Percentiles rank a stretch among this genome's conserved stretches.
Evolutionary conservation across 2,888 invertebrate species (phyloP).

Genomic region (Eucera pruinosa): DNA sequence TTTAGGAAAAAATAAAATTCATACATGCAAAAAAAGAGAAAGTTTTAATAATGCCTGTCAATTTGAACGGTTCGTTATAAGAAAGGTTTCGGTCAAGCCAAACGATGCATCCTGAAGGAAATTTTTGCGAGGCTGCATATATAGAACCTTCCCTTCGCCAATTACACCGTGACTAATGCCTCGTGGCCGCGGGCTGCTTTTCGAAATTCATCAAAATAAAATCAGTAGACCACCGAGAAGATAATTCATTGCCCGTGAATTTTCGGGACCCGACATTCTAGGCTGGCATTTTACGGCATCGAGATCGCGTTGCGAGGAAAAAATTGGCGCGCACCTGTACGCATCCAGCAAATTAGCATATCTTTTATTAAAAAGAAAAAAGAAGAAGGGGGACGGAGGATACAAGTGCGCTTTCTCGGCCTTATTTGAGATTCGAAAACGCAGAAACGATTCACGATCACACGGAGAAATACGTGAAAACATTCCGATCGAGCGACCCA

Average conservation of each 20-base stretch:
- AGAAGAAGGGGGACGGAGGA: background rate
- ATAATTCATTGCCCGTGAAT: constrained; percentile 71
- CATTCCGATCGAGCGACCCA: background rate
- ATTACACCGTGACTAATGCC: constrained; percentile 81
- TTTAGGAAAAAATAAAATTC: background rate
- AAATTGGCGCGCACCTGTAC: constrained; percentile 54
- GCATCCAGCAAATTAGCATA: constrained; percentile 33
- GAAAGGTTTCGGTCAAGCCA: constrained; percentile 17
- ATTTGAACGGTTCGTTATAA: constrained; percentile 17
- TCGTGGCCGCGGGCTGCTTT: constrained; percentile 76
- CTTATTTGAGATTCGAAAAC: constrained; percentile 20
- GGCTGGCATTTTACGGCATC: constrained; percentile 53
- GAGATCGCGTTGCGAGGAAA: constrained; percentile 35
- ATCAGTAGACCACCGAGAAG: constrained; percentile 74
- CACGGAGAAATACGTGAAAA: constrained; percentile 17
- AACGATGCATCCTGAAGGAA: constrained; percentile 47
- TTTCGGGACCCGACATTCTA: constrained; percentile 34
- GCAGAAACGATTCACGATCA: background rate
- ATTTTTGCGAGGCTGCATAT: constrained; percentile 43
- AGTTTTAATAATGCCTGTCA: constrained; percentile 32
- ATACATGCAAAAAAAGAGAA: background rate
- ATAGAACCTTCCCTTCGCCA: constrained; percentile 71
- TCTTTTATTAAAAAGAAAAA: constrained; percentile 1
- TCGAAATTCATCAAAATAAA: constrained; percentile 82
- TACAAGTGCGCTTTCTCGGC: background rate